These are phyloP conservation scores for Tauraco hartlaubi DNA, from an alignment of 2,797 vertebrate species.

Conservation along the genomic window DNA sequence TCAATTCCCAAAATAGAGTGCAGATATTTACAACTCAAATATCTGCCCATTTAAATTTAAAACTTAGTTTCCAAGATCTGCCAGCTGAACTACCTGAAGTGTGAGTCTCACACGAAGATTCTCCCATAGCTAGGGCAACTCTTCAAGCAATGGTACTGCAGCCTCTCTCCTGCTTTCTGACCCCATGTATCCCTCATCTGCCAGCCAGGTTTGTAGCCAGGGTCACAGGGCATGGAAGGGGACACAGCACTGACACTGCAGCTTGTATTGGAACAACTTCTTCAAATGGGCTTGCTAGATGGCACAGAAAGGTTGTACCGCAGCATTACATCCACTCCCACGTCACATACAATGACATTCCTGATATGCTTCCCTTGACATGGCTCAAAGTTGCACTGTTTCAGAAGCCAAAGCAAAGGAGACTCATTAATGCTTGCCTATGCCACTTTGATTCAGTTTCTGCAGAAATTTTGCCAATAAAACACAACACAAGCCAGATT, in stretches of 20 bases:
- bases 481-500: neutral
- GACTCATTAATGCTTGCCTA: neutral
- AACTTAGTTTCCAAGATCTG: neutral
- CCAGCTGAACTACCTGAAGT: neutral
- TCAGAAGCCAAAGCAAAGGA: neutral
- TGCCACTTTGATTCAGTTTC: slow-evolving; percentile 9
- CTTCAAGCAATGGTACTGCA: neutral
- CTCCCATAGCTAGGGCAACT: neutral
- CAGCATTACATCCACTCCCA: neutral
- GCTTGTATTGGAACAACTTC: neutral
- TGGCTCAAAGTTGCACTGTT: neutral
- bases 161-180: neutral
- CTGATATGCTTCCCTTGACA: neutral
- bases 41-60: slow-evolving; percentile 1
- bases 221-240: neutral
- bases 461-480: slow-evolving; percentile 4
- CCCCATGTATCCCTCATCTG: neutral
- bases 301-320: neutral
- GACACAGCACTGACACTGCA: neutral
- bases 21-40: slow-evolving; percentile 27
- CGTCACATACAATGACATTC: neutral
- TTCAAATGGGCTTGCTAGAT: neutral
- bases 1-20: neutral
- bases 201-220: neutral
- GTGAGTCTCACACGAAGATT: neutral